Evolutionary conservation across 1,140 invertebrate species (phyloP), one percentile per base, ranked within the genome.

Genomic region (Achroia grisella): DNA sequence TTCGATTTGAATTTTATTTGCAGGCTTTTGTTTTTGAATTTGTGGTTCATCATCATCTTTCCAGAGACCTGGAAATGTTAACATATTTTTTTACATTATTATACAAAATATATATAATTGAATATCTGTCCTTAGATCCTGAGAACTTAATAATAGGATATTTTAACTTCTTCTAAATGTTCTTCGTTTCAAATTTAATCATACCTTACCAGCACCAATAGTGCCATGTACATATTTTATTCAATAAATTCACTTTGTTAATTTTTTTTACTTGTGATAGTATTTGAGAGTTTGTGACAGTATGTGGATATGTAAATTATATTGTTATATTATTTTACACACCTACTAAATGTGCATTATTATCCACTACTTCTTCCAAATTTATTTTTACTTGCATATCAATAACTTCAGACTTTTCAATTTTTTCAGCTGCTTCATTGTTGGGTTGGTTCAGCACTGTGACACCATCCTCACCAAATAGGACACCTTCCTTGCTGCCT

Each of bases 331-430:
- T 23, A 23, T 23, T 6, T 3, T 6, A 42, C 49, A 47, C 71
- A 81, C 84, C 84, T 29, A 68, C 70, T 59, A 86, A 76, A 69
- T 78, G 77, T 55, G 68, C 65, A 64, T 83, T 77, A 32, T 54
- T 78, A 29, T 85, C 69, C 30, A 85, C 69, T 11, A 81, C 64
- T 59, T 79, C 71, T 55, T 84, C 76, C 33, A 84, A 62, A 52
- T 82, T 75, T 29, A 86, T 74, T 44, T 74, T 68, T 10, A 67
- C 58, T 37, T 66, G 57, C 13, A 75, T 53, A 40, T 81, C 71
- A 39, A 72, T 52, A 14, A 67, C 56, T 44, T 69, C 57, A 30
- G 48, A 56, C 10, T 53, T 44, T n/a, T 62, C 52, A 13, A 39
- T 31, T 8, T 62, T 62, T 44, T 58, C 44, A 10, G 17, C 39